A percentile compares a stretch with the other conserved stretches of the same genome.
Evolutionary conservation across 2,113 vertebrate genomes (phyloP).

Genomic region (Rhadina sibilatrix): DNA sequence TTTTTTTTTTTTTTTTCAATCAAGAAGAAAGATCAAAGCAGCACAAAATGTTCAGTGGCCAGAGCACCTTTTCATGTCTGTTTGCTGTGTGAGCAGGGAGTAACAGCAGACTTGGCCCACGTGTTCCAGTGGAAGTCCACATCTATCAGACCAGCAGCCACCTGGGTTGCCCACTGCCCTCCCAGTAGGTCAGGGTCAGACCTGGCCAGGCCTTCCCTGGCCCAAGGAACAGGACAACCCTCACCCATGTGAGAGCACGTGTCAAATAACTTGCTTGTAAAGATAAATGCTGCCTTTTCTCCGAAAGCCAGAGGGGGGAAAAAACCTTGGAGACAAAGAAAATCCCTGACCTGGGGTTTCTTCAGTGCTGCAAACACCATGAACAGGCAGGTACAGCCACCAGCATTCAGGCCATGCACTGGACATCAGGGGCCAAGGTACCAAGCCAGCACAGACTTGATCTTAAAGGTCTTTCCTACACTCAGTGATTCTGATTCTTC

Average conservation of each 20-base stretch:
- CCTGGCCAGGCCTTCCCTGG: neutral
- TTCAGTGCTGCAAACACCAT: neutral
- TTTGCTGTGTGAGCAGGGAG: neutral
- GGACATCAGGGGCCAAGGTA: neutral
- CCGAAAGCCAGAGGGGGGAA: neutral
- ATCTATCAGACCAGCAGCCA: neutral
- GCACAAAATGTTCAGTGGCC: neutral
- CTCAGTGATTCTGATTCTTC: neutral
- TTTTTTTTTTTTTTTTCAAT: neutral
- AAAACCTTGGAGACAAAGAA: neutral
- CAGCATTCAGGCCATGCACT: neutral
- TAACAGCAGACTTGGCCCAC: neutral
- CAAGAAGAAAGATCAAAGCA: neutral
- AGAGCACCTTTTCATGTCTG: neutral
- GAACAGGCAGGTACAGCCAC: neutral
- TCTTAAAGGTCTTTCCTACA: neutral
- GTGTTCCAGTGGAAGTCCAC: neutral
- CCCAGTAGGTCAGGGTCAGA: neutral
- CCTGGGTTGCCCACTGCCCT: neutral
- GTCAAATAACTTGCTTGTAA: neutral
- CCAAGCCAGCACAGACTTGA: neutral
- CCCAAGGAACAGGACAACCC: neutral
- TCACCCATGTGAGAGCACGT: rapidly evolving
- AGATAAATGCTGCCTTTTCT: neutral
- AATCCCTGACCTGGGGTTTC: neutral